Evolutionary conservation across 2,888 invertebrate genomes (phyloP), one percentile per base, ranked within the genome.

Genomic region (Orthonychiurus folsomi): DNA sequence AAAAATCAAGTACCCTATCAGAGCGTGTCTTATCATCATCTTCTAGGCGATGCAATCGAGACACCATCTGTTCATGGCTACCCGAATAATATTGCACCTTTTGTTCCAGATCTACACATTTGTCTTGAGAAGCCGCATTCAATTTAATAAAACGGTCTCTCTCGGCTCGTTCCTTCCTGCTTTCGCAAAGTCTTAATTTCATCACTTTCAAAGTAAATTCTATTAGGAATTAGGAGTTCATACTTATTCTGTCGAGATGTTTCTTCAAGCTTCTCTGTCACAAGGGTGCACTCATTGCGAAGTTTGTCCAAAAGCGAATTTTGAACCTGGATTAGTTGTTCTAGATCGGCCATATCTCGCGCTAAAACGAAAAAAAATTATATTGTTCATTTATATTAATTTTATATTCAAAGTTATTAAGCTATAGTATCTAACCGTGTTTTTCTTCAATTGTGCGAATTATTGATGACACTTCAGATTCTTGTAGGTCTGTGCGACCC

Each of bases 221-320:
- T n/a, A n/a, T n/a, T n/a, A n/a, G n/a, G n/a, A n/a, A n/a, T n/a
- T n/a, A n/a, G 5, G 5, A 20, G 52, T 20, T 23, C 52, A 52
- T 88, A 91, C 90, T 90, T 89, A 86, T 90, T 89, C 81, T 86
- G 87, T 81, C 85, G 82, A 80, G 85, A 86, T 79, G 88, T 85
- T 80, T 89, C 89, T 83, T 91, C 90, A 83, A 91, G 85, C 84
- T 88, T 89, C 81, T 86, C 84, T 78, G 90, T 90, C 80, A 91
- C 85, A 80, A 83, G 83, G 82, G 88, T 89, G 83, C 90, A 90
- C 83, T 91, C 89, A 78, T 83, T 84, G 78, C 89, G 88, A 80
- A 91, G 85, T 85, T 87, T 89, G 83, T 89, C 89, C 86, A 90
- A 88, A 85, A 89, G 87, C 84, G 86, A 86, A 84, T 88, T 89